Conservation (phyloP, 1,140 invertebrate species). For the Pseudoatta argentina region DNA sequence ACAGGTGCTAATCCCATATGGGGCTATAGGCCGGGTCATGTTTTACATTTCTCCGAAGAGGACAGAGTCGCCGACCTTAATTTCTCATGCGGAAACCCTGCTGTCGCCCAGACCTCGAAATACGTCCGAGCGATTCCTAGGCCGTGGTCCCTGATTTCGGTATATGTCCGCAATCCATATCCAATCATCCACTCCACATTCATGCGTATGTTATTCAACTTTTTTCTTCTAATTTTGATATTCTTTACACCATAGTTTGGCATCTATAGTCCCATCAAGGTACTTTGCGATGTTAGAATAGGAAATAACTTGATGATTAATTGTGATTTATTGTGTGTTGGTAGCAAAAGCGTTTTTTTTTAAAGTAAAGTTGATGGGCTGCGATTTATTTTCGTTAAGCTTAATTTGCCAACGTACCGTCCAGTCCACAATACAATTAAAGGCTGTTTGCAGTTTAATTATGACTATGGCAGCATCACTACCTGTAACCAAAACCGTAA, state of each 20-base stretch:
- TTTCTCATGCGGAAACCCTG: too few species aligned
- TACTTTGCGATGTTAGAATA: not conserved
- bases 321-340: not conserved
- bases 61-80: too few species aligned
- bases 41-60: too few species aligned
- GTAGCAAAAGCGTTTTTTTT: not conserved
- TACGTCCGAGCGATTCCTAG: too few species aligned
- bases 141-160: too few species aligned
- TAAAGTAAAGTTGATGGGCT: not conserved
- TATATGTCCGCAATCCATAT: too few species aligned
- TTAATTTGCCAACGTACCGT: not conserved
- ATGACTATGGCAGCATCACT: not conserved
- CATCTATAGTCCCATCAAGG: not conserved
- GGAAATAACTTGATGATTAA: not conserved
- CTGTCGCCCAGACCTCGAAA: too few species aligned
- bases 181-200: slow-evolving; percentile 17
- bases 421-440: not conserved
- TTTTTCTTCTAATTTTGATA: not conserved
- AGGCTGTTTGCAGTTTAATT: not conserved
- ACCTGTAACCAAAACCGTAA: slow-evolving; percentile 63
- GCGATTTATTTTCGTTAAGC: not conserved
- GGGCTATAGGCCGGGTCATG: too few species aligned
- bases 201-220: not conserved
- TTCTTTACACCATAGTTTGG: not conserved
- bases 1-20: too few species aligned